These are phyloP conservation scores for Pseudorhombus dupliciocellatus DNA, from an alignment of 2,113 vertebrate species.

Conservation along the genomic window DNA sequence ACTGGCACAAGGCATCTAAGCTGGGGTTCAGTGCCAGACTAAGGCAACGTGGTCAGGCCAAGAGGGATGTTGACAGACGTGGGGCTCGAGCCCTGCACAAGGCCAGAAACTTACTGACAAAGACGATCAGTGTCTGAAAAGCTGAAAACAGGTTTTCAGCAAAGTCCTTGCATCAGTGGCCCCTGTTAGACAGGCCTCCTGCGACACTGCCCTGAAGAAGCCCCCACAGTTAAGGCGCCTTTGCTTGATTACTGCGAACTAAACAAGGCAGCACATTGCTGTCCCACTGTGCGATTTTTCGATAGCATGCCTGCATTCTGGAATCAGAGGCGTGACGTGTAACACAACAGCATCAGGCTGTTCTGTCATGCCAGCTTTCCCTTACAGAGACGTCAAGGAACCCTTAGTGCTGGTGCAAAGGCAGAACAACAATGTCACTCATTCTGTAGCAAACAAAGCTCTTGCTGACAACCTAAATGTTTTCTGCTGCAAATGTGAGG, in stretches of 20 bases:
- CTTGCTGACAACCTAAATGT: not conserved
- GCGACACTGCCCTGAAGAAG: not conserved
- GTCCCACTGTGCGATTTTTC: not conserved
- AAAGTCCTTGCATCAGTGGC: not conserved
- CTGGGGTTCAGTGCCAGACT: not conserved
- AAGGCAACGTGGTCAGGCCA: not conserved
- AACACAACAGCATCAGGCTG: not conserved
- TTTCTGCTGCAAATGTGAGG: not conserved
- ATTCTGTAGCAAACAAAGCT: not conserved
- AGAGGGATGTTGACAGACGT: not conserved
- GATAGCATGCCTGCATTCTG: not conserved
- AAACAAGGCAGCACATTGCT: not conserved
- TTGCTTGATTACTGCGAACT: not conserved
- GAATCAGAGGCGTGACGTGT: not conserved
- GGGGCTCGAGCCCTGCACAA: not conserved
- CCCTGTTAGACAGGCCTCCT: not conserved
- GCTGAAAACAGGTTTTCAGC: not conserved
- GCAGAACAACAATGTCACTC: not conserved
- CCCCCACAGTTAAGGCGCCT: not conserved
- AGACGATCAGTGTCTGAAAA: not conserved
- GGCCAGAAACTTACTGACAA: conserved; percentile 2
- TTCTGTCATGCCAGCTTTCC: not conserved
- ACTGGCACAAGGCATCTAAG: not conserved
- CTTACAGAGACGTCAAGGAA: not conserved
- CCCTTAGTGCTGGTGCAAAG: not conserved